Base-by-base conservation (phyloP, 2,797 vertebrate genomes). In the Platalea minor region DNA sequence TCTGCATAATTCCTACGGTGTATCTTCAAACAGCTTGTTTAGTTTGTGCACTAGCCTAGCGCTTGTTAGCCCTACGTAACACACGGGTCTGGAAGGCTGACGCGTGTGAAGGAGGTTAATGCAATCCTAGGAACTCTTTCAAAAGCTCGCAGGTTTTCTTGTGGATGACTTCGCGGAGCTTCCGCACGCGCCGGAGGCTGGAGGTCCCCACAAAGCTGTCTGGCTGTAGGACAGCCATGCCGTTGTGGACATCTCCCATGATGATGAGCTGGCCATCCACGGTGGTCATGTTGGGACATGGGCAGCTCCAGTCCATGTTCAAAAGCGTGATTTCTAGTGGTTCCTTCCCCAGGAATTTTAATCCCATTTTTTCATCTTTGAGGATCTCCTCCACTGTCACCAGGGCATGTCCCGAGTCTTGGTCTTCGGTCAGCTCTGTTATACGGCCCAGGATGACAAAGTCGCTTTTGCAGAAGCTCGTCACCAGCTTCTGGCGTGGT, bases 341-440 rank as follows among this genome's bases (percentile, higher is more conserved):
- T 92, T 99, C 99, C 91, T 97, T 98, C 68, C 99, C 99, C 65
- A 99, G 98, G 97, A 99, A 99, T 91, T 98, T 98, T 75, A 99
- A 98, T 65, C 99, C 99, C 99, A 99, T 99, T 98, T 99, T 99
- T 91, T 99, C 99, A 4, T 99, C 99, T 92, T 99, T 99, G 23
- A 99, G 98, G 74, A 99, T 99, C 97, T 99, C 99, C 17, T 99
- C 99, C 94, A 99, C 98, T 0, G 97, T 99, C 92, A 99, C 98
- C 15, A 99, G 98, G 28, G 99, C 99, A 0, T 98, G 99, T 25
- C 99, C 99, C 0, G 99, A 98, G 91, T 99, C 99, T 41, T 98
- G 98, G 90, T 99, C 99, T 97, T 99, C 98, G 0, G 98, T 98
- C 68, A 99, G 96, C 94, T 99, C 99, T 0, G 98, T 98, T 97